phyloP scores from a whole-genome alignment of 92 coral and sea anemone genomes.

The Virgularia gustaviana region DNA sequence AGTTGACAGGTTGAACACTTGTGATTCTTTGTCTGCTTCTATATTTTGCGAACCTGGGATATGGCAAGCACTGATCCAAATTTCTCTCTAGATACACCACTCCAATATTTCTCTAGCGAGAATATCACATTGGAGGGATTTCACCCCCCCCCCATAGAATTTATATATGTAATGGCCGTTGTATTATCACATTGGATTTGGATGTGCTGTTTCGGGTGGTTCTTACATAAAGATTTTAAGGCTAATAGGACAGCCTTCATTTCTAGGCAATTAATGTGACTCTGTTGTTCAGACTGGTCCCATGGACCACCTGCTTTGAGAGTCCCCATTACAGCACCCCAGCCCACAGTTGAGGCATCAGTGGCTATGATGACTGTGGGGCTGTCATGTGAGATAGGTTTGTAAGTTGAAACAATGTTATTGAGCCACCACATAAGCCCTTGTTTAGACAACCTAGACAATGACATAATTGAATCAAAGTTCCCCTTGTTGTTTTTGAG shows the following conservation, averaged over 20 bases:
- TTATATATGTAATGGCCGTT: no score
- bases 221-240: no score
- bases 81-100: no score
- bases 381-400: slow-evolving; percentile 27
- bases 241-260: no score
- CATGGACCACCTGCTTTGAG: slow-evolving; percentile 24
- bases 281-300: neutral
- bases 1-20: slow-evolving; percentile 39
- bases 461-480: slow-evolving; percentile 1
- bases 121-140: no score
- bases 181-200: no score
- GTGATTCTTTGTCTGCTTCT: slow-evolving; percentile 47
- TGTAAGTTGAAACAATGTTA: neutral
- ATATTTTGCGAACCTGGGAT: no score
- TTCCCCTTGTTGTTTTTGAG: slow-evolving; percentile 23
- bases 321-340: slow-evolving; percentile 18
- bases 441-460: slow-evolving; percentile 19
- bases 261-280: neutral
- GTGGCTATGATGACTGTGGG: slow-evolving; percentile 13
- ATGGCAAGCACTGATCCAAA: no score
- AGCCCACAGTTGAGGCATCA: slow-evolving; percentile 37
- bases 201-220: no score
- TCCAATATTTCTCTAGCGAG: no score
- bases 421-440: slow-evolving; percentile 30
- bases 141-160: no score